Evolutionary conservation across 30 jellyfish, hydroid and myxozoan genomes (phyloP).

Genomic region (Aurelia coerulea): DNA sequence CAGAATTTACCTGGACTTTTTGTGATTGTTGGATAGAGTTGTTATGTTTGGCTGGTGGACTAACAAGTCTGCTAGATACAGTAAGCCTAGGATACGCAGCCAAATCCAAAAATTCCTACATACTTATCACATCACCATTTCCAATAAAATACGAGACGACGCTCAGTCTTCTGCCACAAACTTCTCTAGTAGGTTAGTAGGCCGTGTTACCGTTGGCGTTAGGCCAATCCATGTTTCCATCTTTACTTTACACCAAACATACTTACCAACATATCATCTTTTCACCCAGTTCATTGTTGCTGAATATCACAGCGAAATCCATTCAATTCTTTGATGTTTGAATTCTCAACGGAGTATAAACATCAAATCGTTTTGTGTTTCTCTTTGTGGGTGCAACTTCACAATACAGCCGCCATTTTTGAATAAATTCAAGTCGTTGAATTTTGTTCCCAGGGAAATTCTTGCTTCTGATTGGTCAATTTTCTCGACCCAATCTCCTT

Average conservation of each 20-base stretch:
- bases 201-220: no score
- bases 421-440: slow-evolving; percentile 52
- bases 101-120: no score
- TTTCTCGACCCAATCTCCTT: slow-evolving; percentile 8
- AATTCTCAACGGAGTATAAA: background rate
- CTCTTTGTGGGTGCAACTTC: background rate
- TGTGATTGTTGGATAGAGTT: no score
- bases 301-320: background rate
- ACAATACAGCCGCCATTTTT: slow-evolving; percentile 58
- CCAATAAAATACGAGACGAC: no score
- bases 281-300: background rate
- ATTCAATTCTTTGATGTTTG: background rate
- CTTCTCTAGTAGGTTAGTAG: no score
- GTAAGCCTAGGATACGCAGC: no score
- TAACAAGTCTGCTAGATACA: no score
- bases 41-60: no score
- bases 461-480: slow-evolving; percentile 54
- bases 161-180: no score
- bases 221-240: no score
- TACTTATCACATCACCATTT: no score
- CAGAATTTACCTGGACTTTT: no score
- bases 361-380: background rate
- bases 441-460: slow-evolving; percentile 19
- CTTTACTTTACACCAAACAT: background rate
- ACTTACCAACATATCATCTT: background rate